Conservation (phyloP, 2,797 vertebrate genomes). For the Artibeus jamaicensis region DNA sequence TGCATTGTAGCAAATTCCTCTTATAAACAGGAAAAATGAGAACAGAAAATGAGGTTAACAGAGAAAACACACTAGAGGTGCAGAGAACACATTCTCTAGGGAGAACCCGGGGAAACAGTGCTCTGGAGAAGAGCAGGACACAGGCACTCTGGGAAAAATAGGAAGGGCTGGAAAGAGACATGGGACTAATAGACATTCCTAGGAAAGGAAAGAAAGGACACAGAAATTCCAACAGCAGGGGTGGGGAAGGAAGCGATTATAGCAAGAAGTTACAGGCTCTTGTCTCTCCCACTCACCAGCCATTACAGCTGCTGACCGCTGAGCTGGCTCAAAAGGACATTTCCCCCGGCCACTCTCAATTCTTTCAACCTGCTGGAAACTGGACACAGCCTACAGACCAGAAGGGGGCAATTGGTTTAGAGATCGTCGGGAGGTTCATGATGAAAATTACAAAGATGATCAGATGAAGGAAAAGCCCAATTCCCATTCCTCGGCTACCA, state of each 20-base stretch:
- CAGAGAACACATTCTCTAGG: neutral
- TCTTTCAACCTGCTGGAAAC: conserved; percentile 84
- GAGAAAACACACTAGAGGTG: neutral
- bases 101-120: neutral
- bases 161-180: conserved; percentile 32
- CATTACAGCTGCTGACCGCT: conserved; percentile 92
- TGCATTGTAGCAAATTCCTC: conserved; percentile 34
- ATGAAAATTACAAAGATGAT: conserved; percentile 58
- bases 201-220: conserved; percentile 40
- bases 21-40: neutral
- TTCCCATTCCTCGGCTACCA: neutral
- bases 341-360: conserved; percentile 90
- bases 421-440: conserved; percentile 11
- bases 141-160: conserved; percentile 37
- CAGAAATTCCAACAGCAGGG: conserved; percentile 52
- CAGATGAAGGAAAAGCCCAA: conserved; percentile 43
- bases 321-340: conserved; percentile 92
- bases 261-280: conserved; percentile 60
- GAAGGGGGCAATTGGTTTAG: conserved; percentile 68
- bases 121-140: neutral
- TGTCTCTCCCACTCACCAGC: conserved; percentile 84
- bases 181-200: conserved; percentile 18
- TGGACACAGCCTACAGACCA: conserved; percentile 84
- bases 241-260: conserved; percentile 37
- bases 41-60: conserved; percentile 3